These are phyloP conservation scores for Synergus itoensis DNA, from an alignment of 2,888 invertebrate species.

Conservation along the genomic window DNA sequence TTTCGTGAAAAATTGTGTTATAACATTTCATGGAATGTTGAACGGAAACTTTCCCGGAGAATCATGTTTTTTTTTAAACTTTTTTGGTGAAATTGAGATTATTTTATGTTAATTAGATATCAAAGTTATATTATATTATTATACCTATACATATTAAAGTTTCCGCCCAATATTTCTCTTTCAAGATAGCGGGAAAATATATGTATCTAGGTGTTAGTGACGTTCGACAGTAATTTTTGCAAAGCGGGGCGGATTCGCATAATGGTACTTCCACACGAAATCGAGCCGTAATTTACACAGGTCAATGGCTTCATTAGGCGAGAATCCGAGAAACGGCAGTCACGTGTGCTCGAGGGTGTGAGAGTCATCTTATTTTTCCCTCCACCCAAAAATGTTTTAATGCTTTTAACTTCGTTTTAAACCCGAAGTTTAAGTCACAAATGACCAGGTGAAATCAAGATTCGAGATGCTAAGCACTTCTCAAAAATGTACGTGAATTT, in stretches of 20 bases:
- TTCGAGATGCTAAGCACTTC: background rate
- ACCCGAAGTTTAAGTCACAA: background rate
- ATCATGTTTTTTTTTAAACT: too few relatives aligned
- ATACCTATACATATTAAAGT: too few relatives aligned
- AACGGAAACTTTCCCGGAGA: too few relatives aligned
- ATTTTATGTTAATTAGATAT: too few relatives aligned
- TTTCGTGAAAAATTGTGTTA: too few relatives aligned
- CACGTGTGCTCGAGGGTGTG: conserved; percentile 15
- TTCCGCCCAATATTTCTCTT: background rate
- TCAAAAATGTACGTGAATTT: background rate
- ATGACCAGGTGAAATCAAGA: background rate
- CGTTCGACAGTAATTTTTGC: conserved; percentile 4
- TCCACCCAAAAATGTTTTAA: conserved; percentile 21
- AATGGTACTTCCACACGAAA: conserved; percentile 39
- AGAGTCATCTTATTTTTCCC: conserved; percentile 33
- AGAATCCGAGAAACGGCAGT: conserved; percentile 32
- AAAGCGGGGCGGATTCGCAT: background rate
- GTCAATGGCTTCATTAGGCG: conserved; percentile 19
- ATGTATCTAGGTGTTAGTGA: background rate
- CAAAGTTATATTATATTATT: background rate
- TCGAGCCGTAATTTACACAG: conserved; percentile 25
- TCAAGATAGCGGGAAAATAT: background rate
- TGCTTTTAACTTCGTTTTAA: background rate
- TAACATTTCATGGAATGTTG: too few relatives aligned
- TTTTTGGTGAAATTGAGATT: too few relatives aligned